These are phyloP conservation scores for Temnothorax curvispinosus DNA, from an alignment of 1,140 invertebrate species.

Conservation along the genomic window DNA sequence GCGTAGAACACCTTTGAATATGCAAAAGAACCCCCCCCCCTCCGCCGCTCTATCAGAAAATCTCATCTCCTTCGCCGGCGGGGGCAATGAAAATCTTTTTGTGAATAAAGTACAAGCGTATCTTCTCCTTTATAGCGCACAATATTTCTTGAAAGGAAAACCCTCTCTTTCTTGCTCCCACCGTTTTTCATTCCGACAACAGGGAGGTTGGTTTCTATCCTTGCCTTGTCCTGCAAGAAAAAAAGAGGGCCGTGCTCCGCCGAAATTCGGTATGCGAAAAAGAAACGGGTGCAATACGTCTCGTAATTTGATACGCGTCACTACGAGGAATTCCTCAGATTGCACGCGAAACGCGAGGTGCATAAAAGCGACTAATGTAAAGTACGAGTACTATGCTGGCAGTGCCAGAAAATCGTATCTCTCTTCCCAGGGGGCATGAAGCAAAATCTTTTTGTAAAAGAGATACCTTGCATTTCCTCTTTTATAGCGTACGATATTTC, in stretches of 20 bases:
- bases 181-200: slow-evolving; percentile 38
- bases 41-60: slow-evolving; percentile 47
- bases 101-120: slow-evolving; percentile 59
- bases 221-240: slow-evolving; percentile 35
- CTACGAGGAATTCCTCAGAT: slow-evolving; percentile 49
- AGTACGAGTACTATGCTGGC: slow-evolving; percentile 53
- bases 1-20: slow-evolving; percentile 39
- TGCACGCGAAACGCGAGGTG: slow-evolving; percentile 49
- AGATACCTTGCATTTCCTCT: slow-evolving; percentile 60
- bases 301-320: slow-evolving; percentile 60
- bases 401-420: slow-evolving; percentile 59
- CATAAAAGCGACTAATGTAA: slow-evolving; percentile 61
- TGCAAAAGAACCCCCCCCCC: slow-evolving; percentile 5
- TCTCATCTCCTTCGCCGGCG: slow-evolving; percentile 54
- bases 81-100: slow-evolving; percentile 62
- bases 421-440: slow-evolving; percentile 56
- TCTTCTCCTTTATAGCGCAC: slow-evolving; percentile 52
- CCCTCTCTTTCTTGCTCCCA: slow-evolving; percentile 53
- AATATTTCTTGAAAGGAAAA: slow-evolving; percentile 59
- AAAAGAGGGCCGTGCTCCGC: not conserved
- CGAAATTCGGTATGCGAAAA: slow-evolving; percentile 57
- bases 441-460: slow-evolving; percentile 63
- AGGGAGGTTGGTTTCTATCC: slow-evolving; percentile 13
- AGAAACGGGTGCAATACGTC: slow-evolving; percentile 42
- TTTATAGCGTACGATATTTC: slow-evolving; percentile 60